A percentile compares a stretch with the other conserved stretches of the same genome.
Evolutionary conservation across 2,888 invertebrate genomes (phyloP).

Genomic region (Cheilosia urbana): DNA sequence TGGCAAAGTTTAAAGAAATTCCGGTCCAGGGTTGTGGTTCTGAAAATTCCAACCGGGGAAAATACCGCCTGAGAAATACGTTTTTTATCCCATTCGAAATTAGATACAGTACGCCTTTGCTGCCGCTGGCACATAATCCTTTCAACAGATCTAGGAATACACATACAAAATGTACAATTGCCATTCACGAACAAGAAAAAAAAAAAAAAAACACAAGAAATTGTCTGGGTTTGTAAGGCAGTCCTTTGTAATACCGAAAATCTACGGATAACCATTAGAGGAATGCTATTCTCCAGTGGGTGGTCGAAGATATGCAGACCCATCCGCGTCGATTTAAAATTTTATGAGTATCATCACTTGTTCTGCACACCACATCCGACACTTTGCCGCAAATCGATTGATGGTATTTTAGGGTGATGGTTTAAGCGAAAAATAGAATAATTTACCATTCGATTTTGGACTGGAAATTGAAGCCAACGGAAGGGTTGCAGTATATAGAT

Average conservation of each 20-base stretch:
- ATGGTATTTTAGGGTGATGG: constrained; percentile 63
- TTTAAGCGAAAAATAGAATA: constrained; percentile 48
- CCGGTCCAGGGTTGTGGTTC: constrained; percentile 12
- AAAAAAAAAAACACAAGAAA: not conserved
- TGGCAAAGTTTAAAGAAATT: constrained; percentile 59
- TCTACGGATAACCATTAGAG: constrained; percentile 68
- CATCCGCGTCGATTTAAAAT: constrained; percentile 66
- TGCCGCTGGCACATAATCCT: constrained; percentile 67
- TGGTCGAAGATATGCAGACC: constrained; percentile 58
- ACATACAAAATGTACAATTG: constrained; percentile 62
- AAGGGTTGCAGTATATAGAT: constrained; percentile 17
- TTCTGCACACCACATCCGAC: constrained; percentile 69
- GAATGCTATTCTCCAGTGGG: constrained; percentile 39
- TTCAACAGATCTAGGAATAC: constrained; percentile 64
- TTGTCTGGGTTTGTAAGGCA: constrained; percentile 44
- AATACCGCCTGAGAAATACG: constrained; percentile 34
- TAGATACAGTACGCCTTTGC: constrained; percentile 57
- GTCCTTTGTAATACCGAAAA: constrained; percentile 54
- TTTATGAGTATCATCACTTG: constrained; percentile 75
- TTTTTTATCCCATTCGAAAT: constrained; percentile 53
- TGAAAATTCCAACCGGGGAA: constrained; percentile 12
- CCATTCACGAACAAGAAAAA: constrained; percentile 19
- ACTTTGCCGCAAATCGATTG: constrained; percentile 71
- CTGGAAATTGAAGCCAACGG: constrained; percentile 20
- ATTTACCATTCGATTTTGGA: constrained; percentile 50